Evolutionary conservation across 2,888 invertebrate genomes (phyloP).

Genomic region (Aleiodes alternator): DNA sequence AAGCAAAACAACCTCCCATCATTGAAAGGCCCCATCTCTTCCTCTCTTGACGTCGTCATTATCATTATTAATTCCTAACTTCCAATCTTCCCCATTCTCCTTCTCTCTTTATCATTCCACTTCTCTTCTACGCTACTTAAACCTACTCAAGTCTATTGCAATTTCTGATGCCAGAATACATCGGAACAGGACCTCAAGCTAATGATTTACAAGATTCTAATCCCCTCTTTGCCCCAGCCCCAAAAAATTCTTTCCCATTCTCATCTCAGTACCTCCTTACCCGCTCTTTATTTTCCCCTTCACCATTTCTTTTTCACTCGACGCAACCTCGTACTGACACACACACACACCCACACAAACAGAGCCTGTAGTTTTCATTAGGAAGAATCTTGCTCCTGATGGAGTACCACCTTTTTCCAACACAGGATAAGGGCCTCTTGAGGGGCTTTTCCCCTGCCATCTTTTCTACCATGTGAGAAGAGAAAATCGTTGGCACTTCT

Average conservation of each 20-base stretch:
- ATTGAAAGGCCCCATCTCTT: constrained; percentile 49
- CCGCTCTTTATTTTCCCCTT: constrained; percentile 37
- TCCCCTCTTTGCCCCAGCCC: constrained; percentile 54
- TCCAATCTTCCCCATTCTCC: constrained; percentile 51
- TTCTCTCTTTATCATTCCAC: constrained; percentile 39
- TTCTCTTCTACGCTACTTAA: constrained; percentile 16
- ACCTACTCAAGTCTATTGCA: constrained; percentile 41
- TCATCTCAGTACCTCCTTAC: constrained; percentile 27
- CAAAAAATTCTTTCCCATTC: not conserved
- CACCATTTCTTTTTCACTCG: not conserved
- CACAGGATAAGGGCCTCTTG: constrained; percentile 44
- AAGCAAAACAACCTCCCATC: constrained; percentile 57
- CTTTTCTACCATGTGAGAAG: constrained; percentile 23
- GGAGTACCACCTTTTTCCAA: constrained; percentile 49
- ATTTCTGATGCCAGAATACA: constrained; percentile 31
- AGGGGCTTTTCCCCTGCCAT: constrained; percentile 4
- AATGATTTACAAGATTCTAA: constrained; percentile 72
- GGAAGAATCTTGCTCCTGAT: constrained; percentile 51
- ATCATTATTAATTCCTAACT: constrained; percentile 60
- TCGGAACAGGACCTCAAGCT: constrained; percentile 51
- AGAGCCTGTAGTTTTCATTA: constrained; percentile 59
- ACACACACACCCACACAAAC: constrained; percentile 44
- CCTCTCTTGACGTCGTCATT: constrained; percentile 50
- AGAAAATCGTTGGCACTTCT: constrained; percentile 36
- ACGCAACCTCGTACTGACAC: constrained; percentile 41